Percentiles rank a stretch among this genome's conserved stretches.
These are phyloP conservation scores for Sebastes umbrosus DNA, from an alignment of 2,797 vertebrate species.

Conservation along the genomic window DNA sequence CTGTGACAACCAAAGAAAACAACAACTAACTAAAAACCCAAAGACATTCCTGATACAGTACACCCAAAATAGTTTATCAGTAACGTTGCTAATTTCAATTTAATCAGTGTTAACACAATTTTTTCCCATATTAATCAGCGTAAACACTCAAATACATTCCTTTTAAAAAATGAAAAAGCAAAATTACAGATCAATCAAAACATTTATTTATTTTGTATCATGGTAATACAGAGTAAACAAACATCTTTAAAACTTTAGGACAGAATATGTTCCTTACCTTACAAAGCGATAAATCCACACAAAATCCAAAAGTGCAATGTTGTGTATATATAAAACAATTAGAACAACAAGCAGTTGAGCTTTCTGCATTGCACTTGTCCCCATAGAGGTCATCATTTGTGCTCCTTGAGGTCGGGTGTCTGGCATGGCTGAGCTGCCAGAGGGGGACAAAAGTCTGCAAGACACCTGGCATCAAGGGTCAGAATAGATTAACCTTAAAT, in stretches of 20 bases:
- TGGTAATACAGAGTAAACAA: constrained; percentile 6
- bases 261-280: constrained; percentile 51
- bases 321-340: constrained; percentile 15
- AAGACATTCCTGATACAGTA: constrained; percentile 43
- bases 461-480: constrained; percentile 16
- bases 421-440: neutral
- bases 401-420: constrained; percentile 13
- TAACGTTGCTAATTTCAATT: constrained; percentile 48
- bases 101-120: constrained; percentile 81
- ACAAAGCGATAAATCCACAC: constrained; percentile 18
- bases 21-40: constrained; percentile 78
- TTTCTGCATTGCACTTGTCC: constrained; percentile 6
- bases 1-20: constrained; percentile 99
- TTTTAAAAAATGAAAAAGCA: neutral
- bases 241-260: constrained; percentile 15
- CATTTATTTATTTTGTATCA: constrained; percentile 35
- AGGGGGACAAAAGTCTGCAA: neutral
- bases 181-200: constrained; percentile 33
- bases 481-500: neutral
- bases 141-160: constrained; percentile 48
- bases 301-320: constrained; percentile 41
- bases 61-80: constrained; percentile 40
- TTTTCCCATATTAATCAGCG: constrained; percentile 78
- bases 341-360: constrained; percentile 44
- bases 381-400: constrained; percentile 2